These are phyloP conservation scores for Orycteropus afer DNA, from an alignment of 2,113 vertebrate genomes.

Conservation along the genomic window DNA sequence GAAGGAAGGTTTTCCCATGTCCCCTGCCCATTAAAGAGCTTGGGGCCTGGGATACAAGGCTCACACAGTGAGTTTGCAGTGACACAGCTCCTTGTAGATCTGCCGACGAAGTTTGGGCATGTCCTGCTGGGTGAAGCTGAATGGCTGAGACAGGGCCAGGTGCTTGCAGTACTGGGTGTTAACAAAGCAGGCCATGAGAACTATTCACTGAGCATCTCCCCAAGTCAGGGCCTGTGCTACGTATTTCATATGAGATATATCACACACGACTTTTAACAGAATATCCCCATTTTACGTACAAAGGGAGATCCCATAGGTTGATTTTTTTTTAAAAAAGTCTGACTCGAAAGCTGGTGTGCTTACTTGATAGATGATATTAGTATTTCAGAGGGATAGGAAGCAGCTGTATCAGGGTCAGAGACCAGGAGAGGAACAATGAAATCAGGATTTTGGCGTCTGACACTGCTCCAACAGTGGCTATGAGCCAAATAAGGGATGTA, in stretches of 20 bases:
- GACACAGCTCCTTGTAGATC: constrained; percentile 98
- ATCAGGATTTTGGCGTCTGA: not conserved
- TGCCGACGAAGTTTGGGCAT: constrained; percentile 95
- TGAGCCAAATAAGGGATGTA: not conserved
- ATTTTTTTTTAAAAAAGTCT: not conserved
- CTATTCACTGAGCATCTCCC: not conserved
- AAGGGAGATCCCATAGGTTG: not conserved
- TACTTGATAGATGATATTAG: not conserved
- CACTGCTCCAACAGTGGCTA: not conserved
- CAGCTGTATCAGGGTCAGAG: not conserved
- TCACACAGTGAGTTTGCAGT: constrained; percentile 95
- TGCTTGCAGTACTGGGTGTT: constrained; percentile 93
- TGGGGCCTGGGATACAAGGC: constrained; percentile 54
- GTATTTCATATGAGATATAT: not conserved
- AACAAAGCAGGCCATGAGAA: constrained; percentile 65
- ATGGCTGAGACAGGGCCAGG: constrained; percentile 92
- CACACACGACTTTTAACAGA: not conserved
- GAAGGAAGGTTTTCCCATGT: constrained; percentile 46
- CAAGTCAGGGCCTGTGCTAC: not conserved
- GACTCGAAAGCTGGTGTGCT: not conserved
- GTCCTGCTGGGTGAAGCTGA: constrained; percentile 94
- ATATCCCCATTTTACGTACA: constrained; percentile 10
- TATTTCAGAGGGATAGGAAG: not conserved
- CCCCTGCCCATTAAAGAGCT: constrained; percentile 45
- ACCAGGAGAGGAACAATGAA: not conserved